Conservation (phyloP, 2,888 invertebrate species). For the Aleiodes testaceus region DNA sequence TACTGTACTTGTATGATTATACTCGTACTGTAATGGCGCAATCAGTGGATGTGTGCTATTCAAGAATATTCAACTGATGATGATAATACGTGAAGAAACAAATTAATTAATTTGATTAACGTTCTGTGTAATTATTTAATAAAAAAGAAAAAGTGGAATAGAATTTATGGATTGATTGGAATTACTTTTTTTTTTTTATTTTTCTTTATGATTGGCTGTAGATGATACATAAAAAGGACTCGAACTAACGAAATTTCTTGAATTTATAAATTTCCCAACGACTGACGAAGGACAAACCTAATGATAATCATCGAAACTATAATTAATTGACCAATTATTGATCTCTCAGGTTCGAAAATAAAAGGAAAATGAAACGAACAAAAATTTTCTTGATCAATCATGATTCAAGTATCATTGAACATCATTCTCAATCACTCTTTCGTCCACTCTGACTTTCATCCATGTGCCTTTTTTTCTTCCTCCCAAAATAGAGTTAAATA, state of each 20-base stretch:
- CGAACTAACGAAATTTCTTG: slow-evolving; percentile 47
- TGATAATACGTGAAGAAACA: not conserved
- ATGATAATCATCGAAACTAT: not conserved
- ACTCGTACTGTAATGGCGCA: slow-evolving; percentile 58
- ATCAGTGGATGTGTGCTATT: slow-evolving; percentile 67
- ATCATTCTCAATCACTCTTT: not conserved
- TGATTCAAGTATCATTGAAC: slow-evolving; percentile 36
- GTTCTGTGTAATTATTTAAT: slow-evolving; percentile 65
- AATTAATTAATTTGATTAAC: slow-evolving; percentile 45
- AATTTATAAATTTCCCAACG: slow-evolving; percentile 40
- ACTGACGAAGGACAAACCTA: too few species aligned
- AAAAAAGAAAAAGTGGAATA: too few species aligned
- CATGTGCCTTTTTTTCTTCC: not conserved
- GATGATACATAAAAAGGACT: slow-evolving; percentile 38
- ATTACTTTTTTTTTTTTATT: slow-evolving; percentile 28
- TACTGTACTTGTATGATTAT: slow-evolving; percentile 60
- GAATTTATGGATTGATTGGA: slow-evolving; percentile 58
- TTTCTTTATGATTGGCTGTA: slow-evolving; percentile 55
- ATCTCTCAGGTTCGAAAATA: too few species aligned
- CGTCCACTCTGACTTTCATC: not conserved
- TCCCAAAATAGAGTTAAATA: too few species aligned
- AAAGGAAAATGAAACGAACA: not conserved
- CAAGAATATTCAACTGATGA: too few species aligned
- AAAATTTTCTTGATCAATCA: slow-evolving; percentile 38
- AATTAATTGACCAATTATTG: too few species aligned